A percentile compares a stretch with the other conserved stretches of the same genome.
phyloP scores from a whole-genome alignment of 2,113 vertebrate species.

The Elachura formosa region DNA sequence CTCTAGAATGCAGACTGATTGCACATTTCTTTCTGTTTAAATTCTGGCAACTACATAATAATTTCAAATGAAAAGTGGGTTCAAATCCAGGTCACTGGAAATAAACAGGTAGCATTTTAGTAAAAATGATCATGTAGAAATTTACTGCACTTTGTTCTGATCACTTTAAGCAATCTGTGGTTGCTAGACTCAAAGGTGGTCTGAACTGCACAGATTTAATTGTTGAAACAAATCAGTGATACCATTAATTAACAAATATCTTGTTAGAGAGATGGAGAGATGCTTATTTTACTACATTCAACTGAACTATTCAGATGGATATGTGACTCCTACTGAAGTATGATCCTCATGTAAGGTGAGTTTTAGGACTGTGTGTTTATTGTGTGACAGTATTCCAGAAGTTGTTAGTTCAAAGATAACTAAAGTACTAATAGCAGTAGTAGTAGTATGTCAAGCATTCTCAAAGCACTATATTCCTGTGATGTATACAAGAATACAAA shows the following conservation, averaged over 20 bases:
- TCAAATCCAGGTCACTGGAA: conserved; percentile 20
- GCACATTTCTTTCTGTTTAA: conserved; percentile 12
- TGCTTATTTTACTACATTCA: not conserved
- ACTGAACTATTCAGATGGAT: not conserved
- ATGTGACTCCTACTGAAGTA: not conserved
- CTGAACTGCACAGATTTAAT: not conserved
- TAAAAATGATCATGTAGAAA: not conserved
- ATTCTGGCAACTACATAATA: conserved; percentile 4
- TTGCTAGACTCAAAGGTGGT: not conserved
- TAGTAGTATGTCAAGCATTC: not conserved
- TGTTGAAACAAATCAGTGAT: not conserved
- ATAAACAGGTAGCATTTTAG: not conserved
- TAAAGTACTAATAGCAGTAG: not conserved
- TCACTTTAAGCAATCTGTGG: not conserved
- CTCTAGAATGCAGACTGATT: conserved; percentile 5
- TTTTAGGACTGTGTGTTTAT: not conserved
- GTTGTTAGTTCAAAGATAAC: not conserved
- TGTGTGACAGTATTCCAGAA: not conserved
- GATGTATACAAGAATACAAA: not conserved
- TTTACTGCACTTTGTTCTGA: not conserved
- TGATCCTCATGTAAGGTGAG: not conserved
- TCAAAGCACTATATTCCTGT: not conserved
- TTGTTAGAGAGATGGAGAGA: not conserved
- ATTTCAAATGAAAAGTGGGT: conserved; percentile 51
- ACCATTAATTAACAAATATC: not conserved